Base-by-base conservation (phyloP, 2,797 vertebrate genomes). In the Triplophysa bombifrons region DNA sequence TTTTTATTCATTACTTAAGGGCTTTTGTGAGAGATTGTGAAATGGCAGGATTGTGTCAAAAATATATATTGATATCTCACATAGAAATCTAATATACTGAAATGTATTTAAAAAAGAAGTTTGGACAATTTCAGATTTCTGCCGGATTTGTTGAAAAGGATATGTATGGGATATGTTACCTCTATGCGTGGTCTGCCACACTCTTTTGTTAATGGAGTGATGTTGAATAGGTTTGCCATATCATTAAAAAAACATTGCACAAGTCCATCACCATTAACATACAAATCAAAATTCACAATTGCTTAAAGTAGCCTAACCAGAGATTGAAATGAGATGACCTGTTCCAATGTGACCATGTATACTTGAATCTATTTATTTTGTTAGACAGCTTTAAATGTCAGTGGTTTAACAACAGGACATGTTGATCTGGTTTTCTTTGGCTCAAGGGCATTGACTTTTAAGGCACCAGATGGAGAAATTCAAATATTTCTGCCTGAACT, bases 311-410 rank as follows among this genome's bases (percentile, higher is more conserved):
- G 25, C 25, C 1, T 27, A 60, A 38, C 72, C 44, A 63, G 1
- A 50, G 3, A 6, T 63, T 63, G 30, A 51, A 55, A 75, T 75
- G 34, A 19, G 14, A 22, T 60, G 70, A 72, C 20, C 20, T 19
- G 70, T 44, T 73, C 0, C 44, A 61, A 27, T 61, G 61, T 75
- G 74, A 6, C 17, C 64, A 46, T 76, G 53, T 60, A 68, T 64
- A 30, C 46, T 22, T 48, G 20, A 63, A 60, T 69, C 55, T 69
- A 25, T 70, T 58, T 69, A 77, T 69, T 61, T 69, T 69, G 38
- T 69, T 61, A 50, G 55, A 69, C 25, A 61, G 55, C 44, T 69
- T 70, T 60, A 70, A 77, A 77, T 44, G 75, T 61, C 65, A 77
- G 53, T 69, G 55, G 44, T 69, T 77, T 60, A 77, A 76, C 16